phyloP scores from a whole-genome alignment of 2,797 vertebrate species.

The Hapalemur alaotrensis region DNA sequence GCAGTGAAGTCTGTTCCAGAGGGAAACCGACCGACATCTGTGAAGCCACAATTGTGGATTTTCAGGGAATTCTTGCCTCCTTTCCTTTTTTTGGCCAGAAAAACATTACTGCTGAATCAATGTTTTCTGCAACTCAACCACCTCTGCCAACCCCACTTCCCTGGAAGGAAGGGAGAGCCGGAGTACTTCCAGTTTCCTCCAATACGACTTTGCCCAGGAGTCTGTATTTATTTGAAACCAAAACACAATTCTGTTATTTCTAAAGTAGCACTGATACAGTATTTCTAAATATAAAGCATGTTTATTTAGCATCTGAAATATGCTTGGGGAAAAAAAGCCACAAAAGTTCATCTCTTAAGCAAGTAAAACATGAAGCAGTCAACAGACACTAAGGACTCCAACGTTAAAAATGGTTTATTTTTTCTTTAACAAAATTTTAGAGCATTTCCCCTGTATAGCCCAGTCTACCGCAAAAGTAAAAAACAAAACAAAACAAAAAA shows the following conservation, averaged over 20 bases:
- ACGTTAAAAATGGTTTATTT: background rate
- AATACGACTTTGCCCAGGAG: background rate
- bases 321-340: conserved; percentile 23
- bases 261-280: background rate
- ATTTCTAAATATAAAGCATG: conserved; percentile 13
- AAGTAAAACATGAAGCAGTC: background rate
- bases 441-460: background rate
- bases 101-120: rapidly evolving
- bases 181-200: background rate
- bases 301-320: conserved; percentile 59
- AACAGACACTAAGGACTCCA: background rate
- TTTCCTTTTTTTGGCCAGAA: background rate
- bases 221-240: background rate
- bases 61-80: background rate
- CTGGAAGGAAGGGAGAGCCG: background rate
- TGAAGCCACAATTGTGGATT: background rate
- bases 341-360: conserved; percentile 1
- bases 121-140: background rate
- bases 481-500: background rate
- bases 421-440: background rate
- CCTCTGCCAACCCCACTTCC: background rate
- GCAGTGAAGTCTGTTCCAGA: rapidly evolving
- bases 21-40: background rate
- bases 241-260: background rate
- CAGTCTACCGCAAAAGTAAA: background rate